phyloP scores from a whole-genome alignment of 1,140 invertebrate genomes.

The Anagrus nilaparvatae region DNA sequence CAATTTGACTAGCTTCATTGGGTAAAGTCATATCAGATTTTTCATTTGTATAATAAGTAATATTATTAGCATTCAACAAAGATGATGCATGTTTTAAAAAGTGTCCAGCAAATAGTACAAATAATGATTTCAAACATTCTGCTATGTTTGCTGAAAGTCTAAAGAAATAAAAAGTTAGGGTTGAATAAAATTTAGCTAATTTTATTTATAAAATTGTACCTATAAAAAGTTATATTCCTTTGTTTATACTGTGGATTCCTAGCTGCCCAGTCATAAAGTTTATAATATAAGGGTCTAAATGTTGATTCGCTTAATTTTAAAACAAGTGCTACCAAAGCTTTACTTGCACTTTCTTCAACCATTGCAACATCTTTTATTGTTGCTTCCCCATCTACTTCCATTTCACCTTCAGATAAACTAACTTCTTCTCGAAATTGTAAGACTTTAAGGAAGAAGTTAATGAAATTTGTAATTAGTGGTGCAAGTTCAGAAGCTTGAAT shows the following conservation, averaged over 20 bases:
- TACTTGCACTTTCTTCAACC: conserved; percentile 63
- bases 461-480: conserved; percentile 52
- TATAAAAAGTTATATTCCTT: conserved; percentile 67
- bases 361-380: conserved; percentile 34
- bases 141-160: conserved; percentile 67
- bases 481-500: conserved; percentile 49
- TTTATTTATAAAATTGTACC: too few relatives aligned
- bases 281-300: conserved; percentile 79
- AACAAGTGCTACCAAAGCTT: conserved; percentile 64
- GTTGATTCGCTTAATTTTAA: conserved; percentile 79
- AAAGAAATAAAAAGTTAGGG: conserved; percentile 21
- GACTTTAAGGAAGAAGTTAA: conserved; percentile 63
- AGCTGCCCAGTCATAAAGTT: conserved; percentile 76
- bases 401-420: conserved; percentile 27
- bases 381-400: conserved; percentile 32
- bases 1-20: conserved; percentile 45
- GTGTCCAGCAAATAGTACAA: conserved; percentile 78
- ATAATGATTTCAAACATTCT: conserved; percentile 74
- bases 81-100: conserved; percentile 70
- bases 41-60: conserved; percentile 25
- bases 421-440: conserved; percentile 56
- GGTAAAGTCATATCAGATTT: conserved; percentile 41
- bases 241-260: conserved; percentile 50
- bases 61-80: conserved; percentile 47
- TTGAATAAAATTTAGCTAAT: conserved; percentile 5